Conservation (phyloP, 1,140 invertebrate species). For the Spodoptera litura region DNA sequence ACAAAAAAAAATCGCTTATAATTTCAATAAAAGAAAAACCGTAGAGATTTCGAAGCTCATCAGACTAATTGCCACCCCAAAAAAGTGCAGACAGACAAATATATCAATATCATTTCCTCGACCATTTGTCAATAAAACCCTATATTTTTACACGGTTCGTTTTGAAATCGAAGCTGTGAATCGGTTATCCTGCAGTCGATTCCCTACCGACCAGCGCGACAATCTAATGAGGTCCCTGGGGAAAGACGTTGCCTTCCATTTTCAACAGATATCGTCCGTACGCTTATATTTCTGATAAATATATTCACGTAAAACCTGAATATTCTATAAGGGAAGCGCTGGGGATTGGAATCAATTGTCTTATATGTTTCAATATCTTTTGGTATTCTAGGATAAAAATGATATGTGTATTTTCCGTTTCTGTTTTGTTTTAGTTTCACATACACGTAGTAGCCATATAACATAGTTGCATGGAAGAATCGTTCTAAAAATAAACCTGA, state of each 20-base stretch:
- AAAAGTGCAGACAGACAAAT: not conserved
- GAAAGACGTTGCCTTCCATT: slow-evolving; percentile 51
- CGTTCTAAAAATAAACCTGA: no score
- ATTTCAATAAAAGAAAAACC: not conserved
- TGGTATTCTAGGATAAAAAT: slow-evolving; percentile 24
- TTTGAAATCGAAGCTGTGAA: slow-evolving; percentile 57
- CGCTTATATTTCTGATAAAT: slow-evolving; percentile 44
- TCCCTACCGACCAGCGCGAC: slow-evolving; percentile 48
- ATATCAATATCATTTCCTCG: slow-evolving; percentile 5
- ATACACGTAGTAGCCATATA: no score
- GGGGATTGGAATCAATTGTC: slow-evolving; percentile 47
- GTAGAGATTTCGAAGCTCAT: not conserved
- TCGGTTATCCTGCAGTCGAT: slow-evolving; percentile 44
- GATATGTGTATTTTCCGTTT: slow-evolving; percentile 35
- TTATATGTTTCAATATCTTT: slow-evolving; percentile 45
- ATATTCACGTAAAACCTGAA: slow-evolving; percentile 49
- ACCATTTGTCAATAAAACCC: slow-evolving; percentile 29
- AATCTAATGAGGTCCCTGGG: slow-evolving; percentile 59
- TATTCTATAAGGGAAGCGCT: slow-evolving; percentile 43
- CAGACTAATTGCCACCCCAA: slow-evolving; percentile 1
- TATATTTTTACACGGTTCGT: slow-evolving; percentile 48
- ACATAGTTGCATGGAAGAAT: no score
- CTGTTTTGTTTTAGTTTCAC: slow-evolving; percentile 3
- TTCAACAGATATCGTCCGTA: slow-evolving; percentile 52
- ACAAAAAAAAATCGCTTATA: not conserved